Conservation (phyloP, 2,888 invertebrate genomes). For the Bugulina stolonifera region DNA sequence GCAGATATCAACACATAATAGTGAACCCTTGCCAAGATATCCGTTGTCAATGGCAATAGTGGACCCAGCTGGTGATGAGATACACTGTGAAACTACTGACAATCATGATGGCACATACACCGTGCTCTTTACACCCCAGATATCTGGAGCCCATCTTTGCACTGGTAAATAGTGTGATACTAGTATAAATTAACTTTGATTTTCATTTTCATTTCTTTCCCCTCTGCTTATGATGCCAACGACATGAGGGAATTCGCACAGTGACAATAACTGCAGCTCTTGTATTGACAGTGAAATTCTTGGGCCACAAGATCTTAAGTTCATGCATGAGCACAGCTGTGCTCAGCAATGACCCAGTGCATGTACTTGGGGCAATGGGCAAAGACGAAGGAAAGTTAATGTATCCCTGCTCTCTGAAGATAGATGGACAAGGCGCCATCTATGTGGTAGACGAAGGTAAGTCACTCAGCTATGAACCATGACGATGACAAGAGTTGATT, state of each 20-base stretch:
- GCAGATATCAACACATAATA: constrained; percentile 28
- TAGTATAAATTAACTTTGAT: not conserved
- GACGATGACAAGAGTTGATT: too few species aligned
- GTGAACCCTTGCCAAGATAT: constrained; percentile 28
- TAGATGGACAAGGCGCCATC: constrained; percentile 30
- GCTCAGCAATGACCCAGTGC: constrained; percentile 33
- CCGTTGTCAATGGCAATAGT: constrained; percentile 31
- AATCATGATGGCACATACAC: constrained; percentile 31
- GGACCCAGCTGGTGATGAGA: constrained; percentile 31
- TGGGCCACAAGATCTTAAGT: constrained; percentile 29
- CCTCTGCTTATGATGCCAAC: too few species aligned
- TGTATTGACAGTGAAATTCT: constrained; percentile 31
- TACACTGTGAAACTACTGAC: constrained; percentile 29
- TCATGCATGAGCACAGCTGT: constrained; percentile 29
- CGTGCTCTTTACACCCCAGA: constrained; percentile 31
- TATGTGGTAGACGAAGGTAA: constrained; percentile 33
- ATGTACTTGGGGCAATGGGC: constrained; percentile 29
- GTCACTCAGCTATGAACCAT: too few species aligned
- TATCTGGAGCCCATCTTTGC: constrained; percentile 31
- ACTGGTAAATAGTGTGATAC: constrained; percentile 5
- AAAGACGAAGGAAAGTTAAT: constrained; percentile 29
- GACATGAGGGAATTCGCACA: too few species aligned
- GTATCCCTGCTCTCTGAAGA: constrained; percentile 32
- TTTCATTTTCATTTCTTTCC: too few species aligned
- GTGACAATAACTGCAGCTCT: too few species aligned